Conservation (phyloP, 2,888 invertebrate genomes). For the Callosobruchus maculatus region DNA sequence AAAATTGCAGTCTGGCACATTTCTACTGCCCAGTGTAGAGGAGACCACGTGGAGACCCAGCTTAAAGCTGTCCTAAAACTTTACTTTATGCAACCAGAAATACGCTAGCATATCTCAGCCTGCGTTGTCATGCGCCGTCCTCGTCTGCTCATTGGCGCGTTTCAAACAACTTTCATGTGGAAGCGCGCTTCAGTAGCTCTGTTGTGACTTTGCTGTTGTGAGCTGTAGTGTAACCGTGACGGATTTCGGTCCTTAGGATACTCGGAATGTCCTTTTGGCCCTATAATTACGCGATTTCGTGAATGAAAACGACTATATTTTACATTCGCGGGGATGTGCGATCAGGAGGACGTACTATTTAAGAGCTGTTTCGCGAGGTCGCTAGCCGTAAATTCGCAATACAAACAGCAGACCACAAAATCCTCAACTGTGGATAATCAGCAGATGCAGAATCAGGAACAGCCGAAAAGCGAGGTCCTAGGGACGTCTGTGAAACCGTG, state of each 20-base stretch:
- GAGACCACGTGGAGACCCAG: too few relatives aligned
- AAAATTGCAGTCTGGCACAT: too few relatives aligned
- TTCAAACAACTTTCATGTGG: constrained; percentile 10
- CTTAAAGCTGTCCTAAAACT: too few relatives aligned
- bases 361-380: constrained; percentile 48
- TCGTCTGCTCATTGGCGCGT: constrained; percentile 27
- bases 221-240: neutral
- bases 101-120: neutral
- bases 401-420: constrained; percentile 28
- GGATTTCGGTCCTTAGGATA: neutral
- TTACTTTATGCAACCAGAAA: neutral
- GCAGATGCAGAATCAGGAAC: constrained; percentile 6
- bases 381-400: constrained; percentile 43
- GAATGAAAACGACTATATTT: neutral
- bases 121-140: constrained; percentile 19
- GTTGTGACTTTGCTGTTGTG: neutral
- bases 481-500: neutral
- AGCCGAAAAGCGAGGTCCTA: constrained; percentile 4
- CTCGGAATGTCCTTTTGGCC: neutral
- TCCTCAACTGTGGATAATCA: neutral
- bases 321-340: constrained; percentile 13
- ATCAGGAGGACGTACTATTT: constrained; percentile 38
- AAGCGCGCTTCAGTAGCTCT: neutral
- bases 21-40: too few relatives aligned
- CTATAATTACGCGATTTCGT: neutral